Conservation (phyloP, 2,797 vertebrate species). For the Spinus pinus region DNA sequence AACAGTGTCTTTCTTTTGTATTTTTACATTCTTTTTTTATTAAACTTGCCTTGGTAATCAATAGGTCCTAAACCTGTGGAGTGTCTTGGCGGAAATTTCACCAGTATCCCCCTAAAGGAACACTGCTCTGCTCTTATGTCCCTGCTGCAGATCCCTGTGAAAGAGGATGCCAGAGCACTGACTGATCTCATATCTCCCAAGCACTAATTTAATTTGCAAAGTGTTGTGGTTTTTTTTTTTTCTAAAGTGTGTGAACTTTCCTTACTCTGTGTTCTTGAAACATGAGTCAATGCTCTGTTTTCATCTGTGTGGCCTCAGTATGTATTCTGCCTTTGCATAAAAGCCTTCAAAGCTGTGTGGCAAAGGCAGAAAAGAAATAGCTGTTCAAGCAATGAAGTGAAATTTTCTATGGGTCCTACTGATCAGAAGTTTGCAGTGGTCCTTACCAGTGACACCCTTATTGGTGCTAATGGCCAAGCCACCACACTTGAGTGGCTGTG, state of each 20-base stretch:
- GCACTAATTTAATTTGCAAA: constrained; percentile 44
- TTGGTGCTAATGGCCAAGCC: not conserved
- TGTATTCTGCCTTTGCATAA: not conserved
- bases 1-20: not conserved
- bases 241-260: constrained; percentile 28
- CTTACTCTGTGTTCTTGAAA: constrained; percentile 13
- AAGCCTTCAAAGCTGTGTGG: not conserved
- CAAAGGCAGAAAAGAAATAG: not conserved
- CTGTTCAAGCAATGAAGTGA: not conserved
- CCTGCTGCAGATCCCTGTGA: not conserved
- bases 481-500: not conserved
- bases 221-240: not conserved
- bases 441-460: not conserved
- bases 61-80: not conserved
- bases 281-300: not conserved
- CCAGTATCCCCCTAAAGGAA: not conserved
- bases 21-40: not conserved
- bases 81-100: constrained; percentile 14
- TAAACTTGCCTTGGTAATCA: not conserved
- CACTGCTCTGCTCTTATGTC: not conserved
- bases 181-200: constrained; percentile 22
- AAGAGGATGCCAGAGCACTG: not conserved
- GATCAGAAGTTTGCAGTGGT: not conserved
- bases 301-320: not conserved
- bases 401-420: not conserved